Conservation (phyloP, 2,888 invertebrate species). For the Cerceris ruficornis region DNA sequence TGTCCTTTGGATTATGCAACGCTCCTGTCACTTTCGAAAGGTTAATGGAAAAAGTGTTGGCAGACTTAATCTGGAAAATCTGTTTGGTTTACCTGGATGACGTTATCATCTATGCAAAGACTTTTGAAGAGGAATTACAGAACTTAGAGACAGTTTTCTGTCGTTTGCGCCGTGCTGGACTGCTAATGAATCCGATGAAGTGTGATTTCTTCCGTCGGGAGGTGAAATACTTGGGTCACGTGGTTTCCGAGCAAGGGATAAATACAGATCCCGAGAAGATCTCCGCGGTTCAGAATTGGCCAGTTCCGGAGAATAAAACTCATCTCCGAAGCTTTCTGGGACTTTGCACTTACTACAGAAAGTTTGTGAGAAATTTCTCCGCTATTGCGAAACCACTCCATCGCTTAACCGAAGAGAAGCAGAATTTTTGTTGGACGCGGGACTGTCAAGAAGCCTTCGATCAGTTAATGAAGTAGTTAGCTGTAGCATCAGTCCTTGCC, state of each 20-base stretch:
- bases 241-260: neutral
- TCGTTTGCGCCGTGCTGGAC: neutral
- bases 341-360: too few species aligned
- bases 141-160: neutral
- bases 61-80: neutral
- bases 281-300: neutral
- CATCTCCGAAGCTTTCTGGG: too few species aligned
- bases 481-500: too few species aligned
- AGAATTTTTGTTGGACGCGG: too few species aligned
- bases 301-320: too few species aligned
- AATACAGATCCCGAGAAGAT: conserved; percentile 2
- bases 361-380: too few species aligned
- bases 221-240: neutral
- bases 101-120: neutral
- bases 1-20: conserved; percentile 3
- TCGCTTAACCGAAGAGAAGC: too few species aligned
- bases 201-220: neutral
- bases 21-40: conserved; percentile 1
- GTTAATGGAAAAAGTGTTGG: too few species aligned
- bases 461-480: too few species aligned
- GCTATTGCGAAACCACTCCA: too few species aligned
- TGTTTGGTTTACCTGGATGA: conserved; percentile 13
- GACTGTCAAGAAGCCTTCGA: too few species aligned
- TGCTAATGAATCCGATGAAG: conserved; percentile 3
- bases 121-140: neutral